A percentile compares a stretch with the other conserved stretches of the same genome.
These are phyloP conservation scores for Antechinus flavipes DNA, from an alignment of 2,113 vertebrate species.

Conservation along the genomic window DNA sequence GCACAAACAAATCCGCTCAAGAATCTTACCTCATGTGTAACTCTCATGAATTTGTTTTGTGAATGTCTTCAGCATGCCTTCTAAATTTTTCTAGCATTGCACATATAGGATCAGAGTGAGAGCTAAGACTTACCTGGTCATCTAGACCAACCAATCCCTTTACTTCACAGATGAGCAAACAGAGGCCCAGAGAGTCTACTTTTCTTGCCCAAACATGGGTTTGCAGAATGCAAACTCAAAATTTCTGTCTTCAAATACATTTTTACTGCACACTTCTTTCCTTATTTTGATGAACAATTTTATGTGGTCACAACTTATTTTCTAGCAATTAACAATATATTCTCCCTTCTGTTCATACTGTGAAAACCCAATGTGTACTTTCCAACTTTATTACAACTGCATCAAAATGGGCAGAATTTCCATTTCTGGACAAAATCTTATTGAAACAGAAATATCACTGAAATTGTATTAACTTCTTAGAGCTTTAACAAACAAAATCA, in stretches of 20 bases:
- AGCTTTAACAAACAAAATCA: background rate
- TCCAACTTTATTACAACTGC: background rate
- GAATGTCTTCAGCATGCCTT: background rate
- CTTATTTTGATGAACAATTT: background rate
- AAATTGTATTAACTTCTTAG: background rate
- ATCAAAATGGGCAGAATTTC: background rate
- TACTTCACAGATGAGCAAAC: background rate
- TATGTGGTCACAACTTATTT: background rate
- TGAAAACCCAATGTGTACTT: background rate
- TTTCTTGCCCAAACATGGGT: background rate
- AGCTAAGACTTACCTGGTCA: background rate
- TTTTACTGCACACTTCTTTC: background rate
- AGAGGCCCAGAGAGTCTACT: background rate
- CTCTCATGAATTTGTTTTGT: background rate
- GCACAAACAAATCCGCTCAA: background rate
- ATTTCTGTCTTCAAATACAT: background rate
- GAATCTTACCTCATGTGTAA: background rate
- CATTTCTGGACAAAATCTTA: background rate
- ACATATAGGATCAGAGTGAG: background rate
- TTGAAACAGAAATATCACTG: background rate
- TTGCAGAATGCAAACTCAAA: background rate
- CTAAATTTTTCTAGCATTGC: background rate
- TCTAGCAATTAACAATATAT: background rate
- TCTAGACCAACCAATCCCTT: background rate
- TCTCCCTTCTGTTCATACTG: background rate